Percentiles rank a stretch among this genome's conserved stretches.
These are phyloP conservation scores for Calephelis virginiensis DNA, from an alignment of 1,140 invertebrate genomes.

Conservation along the genomic window DNA sequence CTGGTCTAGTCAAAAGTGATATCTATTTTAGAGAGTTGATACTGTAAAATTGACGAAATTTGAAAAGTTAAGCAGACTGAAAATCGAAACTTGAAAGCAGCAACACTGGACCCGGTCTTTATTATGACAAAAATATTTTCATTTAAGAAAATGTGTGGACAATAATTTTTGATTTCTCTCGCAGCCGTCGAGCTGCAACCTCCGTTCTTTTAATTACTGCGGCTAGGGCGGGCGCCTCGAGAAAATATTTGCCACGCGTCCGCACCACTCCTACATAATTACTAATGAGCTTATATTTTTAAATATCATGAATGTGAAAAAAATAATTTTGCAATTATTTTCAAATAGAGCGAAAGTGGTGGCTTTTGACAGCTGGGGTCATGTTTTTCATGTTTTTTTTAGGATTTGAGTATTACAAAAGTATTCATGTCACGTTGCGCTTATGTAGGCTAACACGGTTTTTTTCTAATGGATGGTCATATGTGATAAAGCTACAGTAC, in stretches of 20 bases:
- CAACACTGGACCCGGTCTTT: slow-evolving; percentile 33
- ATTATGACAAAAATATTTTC: slow-evolving; percentile 44
- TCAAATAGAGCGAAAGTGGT: no score
- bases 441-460: no score
- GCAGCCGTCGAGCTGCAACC: slow-evolving; percentile 42
- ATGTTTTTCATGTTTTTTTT: no score
- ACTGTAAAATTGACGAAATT: background rate
- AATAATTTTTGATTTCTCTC: slow-evolving; percentile 67
- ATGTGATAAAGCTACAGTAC: no score
- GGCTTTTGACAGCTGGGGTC: no score
- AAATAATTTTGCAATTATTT: slow-evolving; percentile 16
- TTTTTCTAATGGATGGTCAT: no score
- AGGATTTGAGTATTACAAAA: no score
- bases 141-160: slow-evolving; percentile 59
- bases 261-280: slow-evolving; percentile 60
- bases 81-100: slow-evolving; percentile 29
- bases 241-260: slow-evolving; percentile 70
- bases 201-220: slow-evolving; percentile 70
- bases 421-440: no score
- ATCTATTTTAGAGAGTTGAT: no score
- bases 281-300: slow-evolving; percentile 67
- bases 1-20: no score
- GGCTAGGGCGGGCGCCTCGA: slow-evolving; percentile 49
- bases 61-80: background rate
- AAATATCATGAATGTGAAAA: slow-evolving; percentile 19